Evolutionary conservation across 2,797 vertebrate genomes (phyloP), one percentile per base, ranked within the genome.

Genomic region (Anguilla pacifica): DNA sequence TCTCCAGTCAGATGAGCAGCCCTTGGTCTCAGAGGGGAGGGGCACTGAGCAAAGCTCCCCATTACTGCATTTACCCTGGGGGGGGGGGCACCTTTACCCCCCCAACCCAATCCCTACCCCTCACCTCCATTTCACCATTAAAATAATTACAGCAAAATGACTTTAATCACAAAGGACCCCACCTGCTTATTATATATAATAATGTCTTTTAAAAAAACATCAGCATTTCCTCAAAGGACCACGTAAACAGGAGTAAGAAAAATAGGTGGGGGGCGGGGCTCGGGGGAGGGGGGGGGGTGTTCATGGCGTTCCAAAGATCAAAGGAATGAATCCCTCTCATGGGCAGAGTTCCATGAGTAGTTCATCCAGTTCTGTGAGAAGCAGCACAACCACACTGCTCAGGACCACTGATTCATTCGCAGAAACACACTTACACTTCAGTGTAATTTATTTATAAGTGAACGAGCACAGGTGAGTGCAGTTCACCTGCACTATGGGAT

Each of bases 121-220:
- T 13, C 72, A 28, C 28, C 72, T 10, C 9, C 31, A 82, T 86
- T 82, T 82, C 39, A 81, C 49, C 74, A 87, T 87, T 87, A 59
- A 87, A 87, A 81, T 81, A 74, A 87, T 82, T 55, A 51, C 43
- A 82, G 46, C 67, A 57, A 82, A 87, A 87, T 61, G 15, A 87
- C 74, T 82, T 82, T 81, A 87, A 82, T 87, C 77, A 87, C 53
- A 61, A 61, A 82, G 7, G 72, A 87, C 22, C 22, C 74, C 46
- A 81, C 72, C 28, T 82, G 39, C 31, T 39, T 81, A 61, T 87
- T 87, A 82, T 51, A 51, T 72, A 28, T 25, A 85, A 61, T 22
- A 17, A 61, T 61, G 59, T 9, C 39, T 39, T 49, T 55, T 17
- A 43, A 79, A 46, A 70, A 9, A 70, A 22, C 59, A 61, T 70